phyloP scores from a whole-genome alignment of 2,797 vertebrate genomes.

The Chrosomus eos region DNA sequence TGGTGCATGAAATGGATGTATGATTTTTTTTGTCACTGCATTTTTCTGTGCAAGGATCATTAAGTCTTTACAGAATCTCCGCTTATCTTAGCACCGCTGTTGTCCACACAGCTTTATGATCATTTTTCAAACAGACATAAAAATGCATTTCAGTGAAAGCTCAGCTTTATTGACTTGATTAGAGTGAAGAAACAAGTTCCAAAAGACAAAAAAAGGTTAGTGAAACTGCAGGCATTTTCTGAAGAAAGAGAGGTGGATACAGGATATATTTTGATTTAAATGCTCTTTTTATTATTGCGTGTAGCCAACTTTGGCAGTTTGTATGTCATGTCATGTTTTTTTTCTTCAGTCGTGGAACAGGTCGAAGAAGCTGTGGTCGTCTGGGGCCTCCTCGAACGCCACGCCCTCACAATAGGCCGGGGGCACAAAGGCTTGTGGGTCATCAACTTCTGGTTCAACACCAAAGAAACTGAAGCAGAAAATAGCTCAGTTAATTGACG shows the following conservation, averaged over 20 bases:
- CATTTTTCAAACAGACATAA: conserved; percentile 11
- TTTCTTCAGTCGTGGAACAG: conserved; percentile 73
- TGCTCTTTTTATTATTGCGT: conserved; percentile 28
- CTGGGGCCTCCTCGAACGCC: conserved; percentile 70
- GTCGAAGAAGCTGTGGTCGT: conserved; percentile 74
- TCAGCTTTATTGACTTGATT: conserved; percentile 59
- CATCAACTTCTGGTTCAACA: conserved; percentile 73
- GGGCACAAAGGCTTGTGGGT: conserved; percentile 69
- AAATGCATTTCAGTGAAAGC: conserved; percentile 37
- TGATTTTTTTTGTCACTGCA: background rate
- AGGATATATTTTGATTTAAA: conserved; percentile 35
- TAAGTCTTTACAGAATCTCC: background rate
- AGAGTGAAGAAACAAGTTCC: conserved; percentile 48
- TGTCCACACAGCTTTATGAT: background rate
- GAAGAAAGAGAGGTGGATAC: conserved; percentile 47
- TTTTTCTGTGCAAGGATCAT: background rate
- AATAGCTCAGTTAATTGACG: background rate
- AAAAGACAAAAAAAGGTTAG: conserved; percentile 36
- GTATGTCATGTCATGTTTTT: background rate
- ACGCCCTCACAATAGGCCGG: conserved; percentile 71
- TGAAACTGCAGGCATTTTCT: conserved; percentile 27
- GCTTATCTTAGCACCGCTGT: background rate
- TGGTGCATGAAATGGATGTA: background rate
- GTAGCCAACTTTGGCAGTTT: conserved; percentile 20
- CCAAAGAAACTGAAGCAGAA: conserved; percentile 64